These are phyloP conservation scores for Chlorospingus flavigularis DNA, from an alignment of 2,797 vertebrate species.

Conservation along the genomic window DNA sequence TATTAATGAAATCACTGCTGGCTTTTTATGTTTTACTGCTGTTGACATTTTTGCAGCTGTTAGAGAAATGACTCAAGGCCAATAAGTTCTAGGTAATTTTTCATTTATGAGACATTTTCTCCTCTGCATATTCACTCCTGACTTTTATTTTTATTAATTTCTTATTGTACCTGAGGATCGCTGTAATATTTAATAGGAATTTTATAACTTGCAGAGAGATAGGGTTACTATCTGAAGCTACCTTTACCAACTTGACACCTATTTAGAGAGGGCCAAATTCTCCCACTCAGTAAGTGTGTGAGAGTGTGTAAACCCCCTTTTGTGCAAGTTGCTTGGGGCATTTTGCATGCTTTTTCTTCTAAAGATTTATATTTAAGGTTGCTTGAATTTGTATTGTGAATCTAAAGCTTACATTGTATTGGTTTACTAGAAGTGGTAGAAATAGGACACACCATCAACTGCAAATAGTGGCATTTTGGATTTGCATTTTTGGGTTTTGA, in stretches of 20 bases:
- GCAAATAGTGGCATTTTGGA: neutral
- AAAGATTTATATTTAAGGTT: neutral
- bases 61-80: slow-evolving; percentile 7
- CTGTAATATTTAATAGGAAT: neutral
- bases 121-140: neutral
- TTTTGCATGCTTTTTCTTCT: neutral
- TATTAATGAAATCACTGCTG: slow-evolving; percentile 9
- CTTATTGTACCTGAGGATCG: neutral
- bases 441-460: neutral
- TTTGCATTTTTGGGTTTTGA: neutral
- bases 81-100: slow-evolving; percentile 17
- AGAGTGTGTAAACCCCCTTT: neutral
- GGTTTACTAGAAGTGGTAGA: neutral
- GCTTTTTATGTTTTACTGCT: slow-evolving; percentile 39
- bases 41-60: slow-evolving; percentile 49
- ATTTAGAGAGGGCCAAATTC: neutral
- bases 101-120: slow-evolving; percentile 35
- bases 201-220: neutral
- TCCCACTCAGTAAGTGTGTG: neutral
- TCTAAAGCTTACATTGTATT: neutral
- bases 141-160: slow-evolving; percentile 57
- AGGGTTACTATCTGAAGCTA: neutral
- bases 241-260: neutral
- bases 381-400: neutral
- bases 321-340: neutral